Evolutionary conservation across 2,888 invertebrate species (phyloP).

Genomic region (Aphidoletes aphidimyza): DNA sequence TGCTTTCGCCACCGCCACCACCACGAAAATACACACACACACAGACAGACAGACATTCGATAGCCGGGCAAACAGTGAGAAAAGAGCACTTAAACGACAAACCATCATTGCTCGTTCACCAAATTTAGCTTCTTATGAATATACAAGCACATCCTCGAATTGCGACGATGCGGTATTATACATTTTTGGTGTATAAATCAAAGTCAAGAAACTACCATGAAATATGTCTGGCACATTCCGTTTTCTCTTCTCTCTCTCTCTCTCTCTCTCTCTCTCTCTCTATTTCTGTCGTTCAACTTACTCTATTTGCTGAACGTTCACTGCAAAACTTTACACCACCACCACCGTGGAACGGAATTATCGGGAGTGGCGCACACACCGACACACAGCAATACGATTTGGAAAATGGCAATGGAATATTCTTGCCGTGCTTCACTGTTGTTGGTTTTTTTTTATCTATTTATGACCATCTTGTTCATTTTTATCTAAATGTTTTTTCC

Average conservation of each 20-base stretch:
- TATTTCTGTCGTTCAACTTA: too few relatives aligned
- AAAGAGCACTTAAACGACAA: neutral
- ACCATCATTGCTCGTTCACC: neutral
- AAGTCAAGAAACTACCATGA: neutral
- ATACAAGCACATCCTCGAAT: neutral
- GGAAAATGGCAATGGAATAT: constrained; percentile 20
- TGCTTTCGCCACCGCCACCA: neutral
- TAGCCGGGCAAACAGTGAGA: neutral
- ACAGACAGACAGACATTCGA: too few relatives aligned
- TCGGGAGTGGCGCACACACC: too few relatives aligned
- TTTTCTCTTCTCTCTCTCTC: neutral
- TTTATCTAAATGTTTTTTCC: neutral
- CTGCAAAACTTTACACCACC: too few relatives aligned
- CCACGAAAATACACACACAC: neutral
- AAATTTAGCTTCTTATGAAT: neutral
- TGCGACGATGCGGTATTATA: neutral
- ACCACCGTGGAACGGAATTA: too few relatives aligned
- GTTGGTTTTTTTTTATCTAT: neutral
- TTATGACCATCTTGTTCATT: neutral
- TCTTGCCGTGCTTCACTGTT: too few relatives aligned
- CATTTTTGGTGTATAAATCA: constrained; percentile 11
- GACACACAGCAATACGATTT: neutral
- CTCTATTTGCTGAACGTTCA: too few relatives aligned
- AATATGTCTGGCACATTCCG: neutral
- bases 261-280: too few relatives aligned